These are phyloP conservation scores for Holothuria glaberrima DNA, from an alignment of 35 echinoderm and acorn worm genomes.

Conservation along the genomic window DNA sequence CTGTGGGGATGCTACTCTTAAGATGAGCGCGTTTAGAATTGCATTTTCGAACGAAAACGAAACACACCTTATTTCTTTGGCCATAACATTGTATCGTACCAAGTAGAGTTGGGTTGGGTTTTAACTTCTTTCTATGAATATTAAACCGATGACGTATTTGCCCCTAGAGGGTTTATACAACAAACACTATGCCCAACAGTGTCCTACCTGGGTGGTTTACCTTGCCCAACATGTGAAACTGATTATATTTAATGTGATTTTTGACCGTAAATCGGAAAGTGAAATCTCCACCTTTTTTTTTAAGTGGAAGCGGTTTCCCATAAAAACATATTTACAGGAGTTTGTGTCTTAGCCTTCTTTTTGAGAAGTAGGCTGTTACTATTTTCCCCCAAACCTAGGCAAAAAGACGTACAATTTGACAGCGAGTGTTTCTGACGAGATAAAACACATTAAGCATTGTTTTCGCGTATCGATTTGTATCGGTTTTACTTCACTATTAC, in stretches of 20 bases:
- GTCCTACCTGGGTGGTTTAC: constrained; percentile 27
- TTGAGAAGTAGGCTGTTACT: no score
- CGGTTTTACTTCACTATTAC: no score
- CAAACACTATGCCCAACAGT: constrained; percentile 33
- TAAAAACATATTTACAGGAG: no score
- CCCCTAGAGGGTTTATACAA: constrained; percentile 31
- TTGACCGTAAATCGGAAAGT: no score
- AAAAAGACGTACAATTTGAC: no score
- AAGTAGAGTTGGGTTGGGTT: constrained; percentile 16
- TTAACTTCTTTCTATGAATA: constrained; percentile 49
- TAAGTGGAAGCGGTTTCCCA: no score
- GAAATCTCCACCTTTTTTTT: no score
- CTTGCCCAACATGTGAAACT: constrained; percentile 33
- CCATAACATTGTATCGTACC: background rate
- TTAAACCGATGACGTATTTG: constrained; percentile 34
- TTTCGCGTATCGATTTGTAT: no score
- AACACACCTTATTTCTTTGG: constrained; percentile 52
- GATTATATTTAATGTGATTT: constrained; percentile 3
- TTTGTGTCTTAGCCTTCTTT: no score
- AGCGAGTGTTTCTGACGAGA: no score
- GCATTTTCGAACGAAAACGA: constrained; percentile 59
- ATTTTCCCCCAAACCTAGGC: no score
- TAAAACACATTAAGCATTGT: no score
- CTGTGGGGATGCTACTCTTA: constrained; percentile 54
- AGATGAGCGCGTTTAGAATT: constrained; percentile 55